Percentiles rank a stretch among this genome's conserved stretches.
Evolutionary conservation across 2,113 vertebrate species (phyloP).

Genomic region (Dinomys branickii): DNA sequence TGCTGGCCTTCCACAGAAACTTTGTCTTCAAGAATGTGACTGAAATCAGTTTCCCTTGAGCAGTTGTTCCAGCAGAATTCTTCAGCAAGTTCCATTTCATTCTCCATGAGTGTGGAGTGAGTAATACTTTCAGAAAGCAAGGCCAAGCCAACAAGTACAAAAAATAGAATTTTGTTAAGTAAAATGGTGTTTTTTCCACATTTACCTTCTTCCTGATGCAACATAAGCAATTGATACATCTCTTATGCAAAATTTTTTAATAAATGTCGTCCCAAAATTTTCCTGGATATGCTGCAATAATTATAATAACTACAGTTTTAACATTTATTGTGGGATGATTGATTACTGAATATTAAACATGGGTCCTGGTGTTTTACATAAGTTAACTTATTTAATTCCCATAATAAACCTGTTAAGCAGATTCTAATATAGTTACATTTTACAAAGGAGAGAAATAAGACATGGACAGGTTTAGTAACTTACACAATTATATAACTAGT

Average conservation of each 20-base stretch:
- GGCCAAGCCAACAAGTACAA: neutral
- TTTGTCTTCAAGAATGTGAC: neutral
- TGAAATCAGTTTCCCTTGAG: neutral
- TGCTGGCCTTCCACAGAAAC: neutral
- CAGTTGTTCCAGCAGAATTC: neutral
- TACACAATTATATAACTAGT: neutral
- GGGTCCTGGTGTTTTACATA: neutral
- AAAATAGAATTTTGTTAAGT: constrained; percentile 15
- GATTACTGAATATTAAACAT: neutral
- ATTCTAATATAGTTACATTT: neutral
- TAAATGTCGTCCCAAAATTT: constrained; percentile 9
- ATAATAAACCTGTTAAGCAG: neutral
- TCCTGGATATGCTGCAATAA: neutral
- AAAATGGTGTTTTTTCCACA: neutral
- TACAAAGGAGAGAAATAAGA: neutral
- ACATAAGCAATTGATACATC: neutral
- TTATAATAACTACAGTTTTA: constrained; percentile 3
- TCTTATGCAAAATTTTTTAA: neutral
- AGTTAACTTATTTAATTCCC: neutral
- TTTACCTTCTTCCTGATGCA: neutral
- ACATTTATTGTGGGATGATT: neutral
- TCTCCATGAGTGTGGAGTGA: neutral
- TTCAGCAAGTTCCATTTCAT: neutral
- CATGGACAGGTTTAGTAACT: neutral
- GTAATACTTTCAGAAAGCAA: neutral